Conservation (phyloP, 2,113 vertebrate genomes). For the Barnardius zonarius region DNA sequence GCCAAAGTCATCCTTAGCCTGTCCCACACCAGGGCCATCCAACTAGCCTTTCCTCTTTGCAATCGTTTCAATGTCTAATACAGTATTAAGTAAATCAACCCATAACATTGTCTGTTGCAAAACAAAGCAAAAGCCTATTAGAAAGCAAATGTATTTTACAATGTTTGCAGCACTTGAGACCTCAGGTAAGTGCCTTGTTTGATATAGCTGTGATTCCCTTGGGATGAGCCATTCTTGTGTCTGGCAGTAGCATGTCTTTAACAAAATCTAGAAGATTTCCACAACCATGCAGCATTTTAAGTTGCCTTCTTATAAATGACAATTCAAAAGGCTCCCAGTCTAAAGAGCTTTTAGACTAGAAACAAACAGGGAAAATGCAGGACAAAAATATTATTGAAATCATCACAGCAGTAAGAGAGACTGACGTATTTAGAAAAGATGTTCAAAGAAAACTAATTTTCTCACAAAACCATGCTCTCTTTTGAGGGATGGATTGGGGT, state of each 20-base stretch:
- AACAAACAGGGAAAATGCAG: not conserved
- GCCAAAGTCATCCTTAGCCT: not conserved
- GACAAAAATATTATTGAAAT: not conserved
- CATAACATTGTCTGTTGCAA: not conserved
- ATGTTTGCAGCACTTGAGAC: not conserved
- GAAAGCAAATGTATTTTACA: not conserved
- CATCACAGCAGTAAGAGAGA: fast-evolving
- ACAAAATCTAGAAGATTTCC: conserved; percentile 12
- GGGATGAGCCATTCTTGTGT: not conserved
- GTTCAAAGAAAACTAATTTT: not conserved
- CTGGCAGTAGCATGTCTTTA: not conserved
- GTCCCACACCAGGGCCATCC: no score
- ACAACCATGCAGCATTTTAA: not conserved
- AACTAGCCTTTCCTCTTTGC: not conserved
- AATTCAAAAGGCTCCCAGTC: not conserved
- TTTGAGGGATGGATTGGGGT: fast-evolving
- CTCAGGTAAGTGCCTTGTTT: not conserved
- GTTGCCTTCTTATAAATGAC: not conserved
- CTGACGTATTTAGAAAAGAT: not conserved
- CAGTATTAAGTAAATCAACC: not conserved
- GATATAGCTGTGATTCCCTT: not conserved
- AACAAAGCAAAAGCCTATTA: not conserved
- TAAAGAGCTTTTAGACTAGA: not conserved
- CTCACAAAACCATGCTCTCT: not conserved
- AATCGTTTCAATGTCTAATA: not conserved